phyloP scores from a whole-genome alignment of 2,797 vertebrate species.

The Ptychadena robeensis region DNA sequence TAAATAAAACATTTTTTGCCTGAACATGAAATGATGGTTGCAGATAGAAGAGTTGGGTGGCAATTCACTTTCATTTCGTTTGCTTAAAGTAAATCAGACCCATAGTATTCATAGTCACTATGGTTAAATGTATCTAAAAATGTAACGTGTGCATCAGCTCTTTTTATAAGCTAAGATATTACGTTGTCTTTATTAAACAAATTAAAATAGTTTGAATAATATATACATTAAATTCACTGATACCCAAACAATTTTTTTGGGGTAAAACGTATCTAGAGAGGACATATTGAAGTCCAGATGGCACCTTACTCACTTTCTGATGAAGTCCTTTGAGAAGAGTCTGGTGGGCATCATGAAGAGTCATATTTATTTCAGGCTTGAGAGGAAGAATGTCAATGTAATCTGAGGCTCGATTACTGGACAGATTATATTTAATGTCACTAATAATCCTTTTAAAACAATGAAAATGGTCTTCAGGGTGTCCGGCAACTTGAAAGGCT shows the following conservation, averaged over 20 bases:
- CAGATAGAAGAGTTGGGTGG: too few relatives aligned
- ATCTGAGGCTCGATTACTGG: slow-evolving; percentile 65
- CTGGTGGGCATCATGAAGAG: slow-evolving; percentile 67
- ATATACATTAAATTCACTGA: background rate
- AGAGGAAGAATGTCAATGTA: slow-evolving; percentile 69
- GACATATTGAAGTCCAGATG: background rate
- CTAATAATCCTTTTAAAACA: slow-evolving; percentile 75
- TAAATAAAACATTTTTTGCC: too few relatives aligned
- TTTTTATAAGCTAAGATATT: too few relatives aligned
- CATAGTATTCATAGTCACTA: too few relatives aligned
- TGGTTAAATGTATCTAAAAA: too few relatives aligned
- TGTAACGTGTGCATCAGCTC: too few relatives aligned
- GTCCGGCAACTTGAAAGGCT: slow-evolving; percentile 63
- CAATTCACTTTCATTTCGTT: too few relatives aligned
- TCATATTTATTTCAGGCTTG: slow-evolving; percentile 67
- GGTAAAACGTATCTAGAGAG: background rate
- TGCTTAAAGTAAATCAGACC: too few relatives aligned
- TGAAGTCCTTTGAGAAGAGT: slow-evolving; percentile 68
- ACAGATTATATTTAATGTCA: slow-evolving; percentile 72
- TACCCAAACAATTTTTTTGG: background rate
- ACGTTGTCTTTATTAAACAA: too few relatives aligned
- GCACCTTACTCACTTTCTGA: slow-evolving; percentile 64
- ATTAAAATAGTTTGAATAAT: background rate
- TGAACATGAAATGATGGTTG: too few relatives aligned
- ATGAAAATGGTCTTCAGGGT: slow-evolving; percentile 71